Conservation (phyloP, 2,113 vertebrate species). For the Tupaia tana region DNA sequence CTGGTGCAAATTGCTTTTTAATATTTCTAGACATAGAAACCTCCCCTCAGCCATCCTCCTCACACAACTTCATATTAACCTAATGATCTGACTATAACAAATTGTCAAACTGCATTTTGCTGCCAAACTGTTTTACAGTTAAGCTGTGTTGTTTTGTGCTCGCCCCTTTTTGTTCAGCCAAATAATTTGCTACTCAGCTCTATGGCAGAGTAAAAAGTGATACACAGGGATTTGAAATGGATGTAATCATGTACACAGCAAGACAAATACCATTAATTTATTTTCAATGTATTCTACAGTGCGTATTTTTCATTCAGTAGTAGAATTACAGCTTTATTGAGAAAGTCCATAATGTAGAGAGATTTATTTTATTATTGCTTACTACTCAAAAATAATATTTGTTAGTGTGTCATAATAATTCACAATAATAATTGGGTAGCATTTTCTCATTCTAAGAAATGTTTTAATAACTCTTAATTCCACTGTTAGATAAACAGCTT, state of each 20-base stretch:
- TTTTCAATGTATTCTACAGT: slow-evolving; percentile 48
- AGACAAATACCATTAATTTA: slow-evolving; percentile 73
- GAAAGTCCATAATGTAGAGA: slow-evolving; percentile 24
- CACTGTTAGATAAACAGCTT: slow-evolving; percentile 47
- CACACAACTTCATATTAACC: slow-evolving; percentile 74
- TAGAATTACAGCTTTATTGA: slow-evolving; percentile 67
- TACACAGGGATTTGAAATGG: slow-evolving; percentile 62
- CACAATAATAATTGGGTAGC: slow-evolving; percentile 46
- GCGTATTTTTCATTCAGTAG: slow-evolving; percentile 58
- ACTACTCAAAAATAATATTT: slow-evolving; percentile 56
- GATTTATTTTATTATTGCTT: slow-evolving; percentile 61
- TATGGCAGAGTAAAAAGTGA: slow-evolving; percentile 64
- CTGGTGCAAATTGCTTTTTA: slow-evolving; percentile 74
- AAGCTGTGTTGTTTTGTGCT: slow-evolving; percentile 69
- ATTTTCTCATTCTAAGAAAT: slow-evolving; percentile 25
- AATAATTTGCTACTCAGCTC: slow-evolving; percentile 70
- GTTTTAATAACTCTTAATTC: slow-evolving; percentile 57
- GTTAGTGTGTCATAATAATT: slow-evolving; percentile 37
- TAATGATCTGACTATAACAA: slow-evolving; percentile 76
- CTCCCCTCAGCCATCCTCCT: slow-evolving; percentile 60
- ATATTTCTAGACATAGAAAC: slow-evolving; percentile 72
- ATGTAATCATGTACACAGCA: slow-evolving; percentile 60
- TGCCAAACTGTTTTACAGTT: slow-evolving; percentile 71
- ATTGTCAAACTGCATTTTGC: slow-evolving; percentile 64
- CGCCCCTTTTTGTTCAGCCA: slow-evolving; percentile 62